phyloP scores from a whole-genome alignment of 2,888 invertebrate species.

The Osmoderma eremita region DNA sequence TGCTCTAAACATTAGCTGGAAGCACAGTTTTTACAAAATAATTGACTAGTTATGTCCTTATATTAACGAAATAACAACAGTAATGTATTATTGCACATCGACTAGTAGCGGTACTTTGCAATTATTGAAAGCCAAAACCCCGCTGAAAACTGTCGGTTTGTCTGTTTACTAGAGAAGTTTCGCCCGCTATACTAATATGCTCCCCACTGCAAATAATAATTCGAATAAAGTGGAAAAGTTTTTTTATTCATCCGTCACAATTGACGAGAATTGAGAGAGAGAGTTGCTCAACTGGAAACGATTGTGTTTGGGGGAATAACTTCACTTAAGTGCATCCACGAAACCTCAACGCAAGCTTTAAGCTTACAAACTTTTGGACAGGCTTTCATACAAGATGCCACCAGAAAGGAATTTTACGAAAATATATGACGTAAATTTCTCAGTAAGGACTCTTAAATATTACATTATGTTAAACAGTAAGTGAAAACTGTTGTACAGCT shows the following conservation, averaged over 20 bases:
- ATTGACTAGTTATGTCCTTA: too few species aligned
- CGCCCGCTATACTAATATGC: background rate
- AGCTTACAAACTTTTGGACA: slow-evolving; percentile 17
- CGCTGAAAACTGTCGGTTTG: background rate
- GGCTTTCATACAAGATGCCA: too few species aligned
- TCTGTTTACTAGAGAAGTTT: slow-evolving; percentile 9
- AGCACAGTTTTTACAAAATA: too few species aligned
- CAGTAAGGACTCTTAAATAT: too few species aligned
- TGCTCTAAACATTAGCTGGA: too few species aligned
- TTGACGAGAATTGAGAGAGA: slow-evolving; percentile 36
- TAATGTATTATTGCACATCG: too few species aligned
- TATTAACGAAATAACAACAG: too few species aligned
- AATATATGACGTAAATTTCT: too few species aligned
- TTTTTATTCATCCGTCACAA: slow-evolving; percentile 34
- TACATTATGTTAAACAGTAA: too few species aligned
- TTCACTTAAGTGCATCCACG: slow-evolving; percentile 33
- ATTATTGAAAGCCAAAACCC: too few species aligned
- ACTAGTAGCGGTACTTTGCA: too few species aligned
- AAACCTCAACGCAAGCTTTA: slow-evolving; percentile 30
- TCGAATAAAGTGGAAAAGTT: background rate
- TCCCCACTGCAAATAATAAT: background rate
- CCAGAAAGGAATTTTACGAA: too few species aligned
- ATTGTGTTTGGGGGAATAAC: slow-evolving; percentile 40
- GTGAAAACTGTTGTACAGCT: slow-evolving; percentile 9
- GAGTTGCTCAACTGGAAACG: slow-evolving; percentile 31